Percentiles rank a stretch among this genome's conserved stretches.
These are phyloP conservation scores for Leptobrachium leishanense DNA, from an alignment of 2,113 vertebrate genomes.

Conservation along the genomic window DNA sequence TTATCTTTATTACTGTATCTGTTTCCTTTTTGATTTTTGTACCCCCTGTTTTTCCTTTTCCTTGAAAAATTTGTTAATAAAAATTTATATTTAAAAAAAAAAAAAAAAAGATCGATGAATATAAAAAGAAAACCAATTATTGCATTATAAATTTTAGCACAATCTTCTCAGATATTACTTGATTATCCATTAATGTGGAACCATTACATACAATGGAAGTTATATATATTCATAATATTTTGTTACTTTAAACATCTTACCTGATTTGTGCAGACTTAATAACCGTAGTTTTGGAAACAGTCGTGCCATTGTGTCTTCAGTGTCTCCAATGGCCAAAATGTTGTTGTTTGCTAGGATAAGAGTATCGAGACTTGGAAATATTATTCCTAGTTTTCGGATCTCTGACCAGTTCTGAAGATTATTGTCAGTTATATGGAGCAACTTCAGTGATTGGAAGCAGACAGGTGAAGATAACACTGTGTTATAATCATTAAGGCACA, in stretches of 20 bases:
- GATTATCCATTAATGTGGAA: too few species aligned
- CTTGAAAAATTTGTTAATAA: too few species aligned
- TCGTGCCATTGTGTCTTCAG: constrained; percentile 74
- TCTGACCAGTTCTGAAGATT: constrained; percentile 91
- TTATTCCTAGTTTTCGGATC: constrained; percentile 86
- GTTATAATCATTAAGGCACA: constrained; percentile 94
- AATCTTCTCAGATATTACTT: too few species aligned
- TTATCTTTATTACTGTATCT: too few species aligned
- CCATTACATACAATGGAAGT: too few species aligned
- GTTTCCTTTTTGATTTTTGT: too few species aligned
- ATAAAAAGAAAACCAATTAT: too few species aligned
- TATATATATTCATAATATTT: too few species aligned
- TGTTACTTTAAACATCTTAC: constrained; percentile 60
- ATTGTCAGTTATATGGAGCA: constrained; percentile 97
- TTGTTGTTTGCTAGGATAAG: constrained; percentile 92
- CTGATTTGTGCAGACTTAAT: constrained; percentile 97
- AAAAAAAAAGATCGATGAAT: too few species aligned
- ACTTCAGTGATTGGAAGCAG: constrained; percentile 84
- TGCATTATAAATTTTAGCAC: too few species aligned
- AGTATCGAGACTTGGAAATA: constrained; percentile 86
- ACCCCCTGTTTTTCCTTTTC: too few species aligned
- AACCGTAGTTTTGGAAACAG: constrained; percentile 88
- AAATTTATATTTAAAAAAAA: too few species aligned
- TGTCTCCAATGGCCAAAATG: constrained; percentile 79
- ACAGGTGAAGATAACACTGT: constrained; percentile 79